Conservation (phyloP, 2,888 invertebrate species). For the Acanthosoma haemorrhoidale region DNA sequence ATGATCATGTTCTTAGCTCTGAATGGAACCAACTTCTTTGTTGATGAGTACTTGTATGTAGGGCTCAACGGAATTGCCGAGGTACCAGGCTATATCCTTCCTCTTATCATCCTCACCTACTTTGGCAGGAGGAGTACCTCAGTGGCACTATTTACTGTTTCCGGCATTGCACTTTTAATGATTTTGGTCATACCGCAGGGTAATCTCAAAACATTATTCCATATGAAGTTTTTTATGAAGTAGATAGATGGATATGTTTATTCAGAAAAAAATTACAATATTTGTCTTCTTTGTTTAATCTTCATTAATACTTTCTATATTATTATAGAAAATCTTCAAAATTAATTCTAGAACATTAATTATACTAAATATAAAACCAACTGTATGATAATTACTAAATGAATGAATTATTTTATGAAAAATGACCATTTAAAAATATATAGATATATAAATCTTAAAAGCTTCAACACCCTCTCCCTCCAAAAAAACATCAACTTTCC, state of each 20-base stretch:
- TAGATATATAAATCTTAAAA: too few species aligned
- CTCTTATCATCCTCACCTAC: slow-evolving; percentile 49
- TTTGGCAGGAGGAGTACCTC: slow-evolving; percentile 50
- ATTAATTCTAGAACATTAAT: too few species aligned
- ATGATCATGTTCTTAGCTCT: slow-evolving; percentile 46
- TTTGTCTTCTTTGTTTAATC: too few species aligned
- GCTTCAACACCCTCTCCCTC: too few species aligned
- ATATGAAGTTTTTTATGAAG: background rate
- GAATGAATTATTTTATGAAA: too few species aligned
- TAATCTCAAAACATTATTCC: slow-evolving; percentile 34
- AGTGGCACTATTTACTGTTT: slow-evolving; percentile 48
- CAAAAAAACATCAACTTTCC: too few species aligned
- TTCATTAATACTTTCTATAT: too few species aligned
- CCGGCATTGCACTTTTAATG: slow-evolving; percentile 49
- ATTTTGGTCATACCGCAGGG: slow-evolving; percentile 49
- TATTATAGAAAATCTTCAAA: too few species aligned
- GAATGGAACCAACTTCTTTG: slow-evolving; percentile 52
- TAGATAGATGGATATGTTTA: slow-evolving; percentile 27
- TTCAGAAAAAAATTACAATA: too few species aligned
- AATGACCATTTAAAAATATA: too few species aligned
- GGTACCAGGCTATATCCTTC: slow-evolving; percentile 52
- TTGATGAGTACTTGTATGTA: slow-evolving; percentile 51
- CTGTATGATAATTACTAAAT: too few species aligned
- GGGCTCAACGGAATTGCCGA: slow-evolving; percentile 52
- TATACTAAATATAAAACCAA: too few species aligned